These are phyloP conservation scores for Exocentrus adspersus DNA, from an alignment of 2,888 invertebrate species.

Conservation along the genomic window DNA sequence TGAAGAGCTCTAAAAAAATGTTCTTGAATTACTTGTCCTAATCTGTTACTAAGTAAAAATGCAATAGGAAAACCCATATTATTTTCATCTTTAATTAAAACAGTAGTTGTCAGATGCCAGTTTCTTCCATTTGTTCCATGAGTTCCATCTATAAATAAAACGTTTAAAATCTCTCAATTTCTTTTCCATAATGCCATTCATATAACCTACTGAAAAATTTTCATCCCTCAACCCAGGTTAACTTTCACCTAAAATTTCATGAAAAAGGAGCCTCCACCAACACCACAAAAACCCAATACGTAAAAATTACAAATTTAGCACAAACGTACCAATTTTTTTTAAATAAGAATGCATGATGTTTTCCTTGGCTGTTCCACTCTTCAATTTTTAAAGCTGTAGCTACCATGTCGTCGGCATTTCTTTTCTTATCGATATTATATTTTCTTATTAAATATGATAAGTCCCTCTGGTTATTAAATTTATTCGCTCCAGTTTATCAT, in stretches of 20 bases:
- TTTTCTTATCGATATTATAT: slow-evolving; percentile 31
- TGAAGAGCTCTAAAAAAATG: slow-evolving; percentile 39
- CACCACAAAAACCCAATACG: too few relatives aligned
- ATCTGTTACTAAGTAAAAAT: slow-evolving; percentile 33
- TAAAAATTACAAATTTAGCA: too few relatives aligned
- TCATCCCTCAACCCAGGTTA: slow-evolving; percentile 29
- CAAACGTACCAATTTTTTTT: slow-evolving; percentile 23
- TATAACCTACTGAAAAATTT: slow-evolving; percentile 33
- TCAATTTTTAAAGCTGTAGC: slow-evolving; percentile 31
- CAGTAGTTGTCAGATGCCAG: slow-evolving; percentile 36
- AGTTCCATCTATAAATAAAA: slow-evolving; percentile 34
- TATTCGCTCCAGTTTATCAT: slow-evolving; percentile 19
- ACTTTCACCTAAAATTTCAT: neutral
- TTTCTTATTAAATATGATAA: slow-evolving; percentile 31
- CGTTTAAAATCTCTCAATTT: slow-evolving; percentile 20
- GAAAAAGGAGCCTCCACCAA: too few relatives aligned
- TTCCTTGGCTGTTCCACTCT: slow-evolving; percentile 27
- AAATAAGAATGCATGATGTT: slow-evolving; percentile 33
- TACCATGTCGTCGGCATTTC: slow-evolving; percentile 34
- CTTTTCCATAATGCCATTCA: slow-evolving; percentile 29
- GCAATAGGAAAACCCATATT: slow-evolving; percentile 29
- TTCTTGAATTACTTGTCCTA: slow-evolving; percentile 38
- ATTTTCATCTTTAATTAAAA: slow-evolving; percentile 38
- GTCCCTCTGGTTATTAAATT: slow-evolving; percentile 30
- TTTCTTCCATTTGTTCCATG: slow-evolving; percentile 33